Base-by-base conservation (phyloP, 2,113 vertebrate species). In the Myiagra hebetior region DNA sequence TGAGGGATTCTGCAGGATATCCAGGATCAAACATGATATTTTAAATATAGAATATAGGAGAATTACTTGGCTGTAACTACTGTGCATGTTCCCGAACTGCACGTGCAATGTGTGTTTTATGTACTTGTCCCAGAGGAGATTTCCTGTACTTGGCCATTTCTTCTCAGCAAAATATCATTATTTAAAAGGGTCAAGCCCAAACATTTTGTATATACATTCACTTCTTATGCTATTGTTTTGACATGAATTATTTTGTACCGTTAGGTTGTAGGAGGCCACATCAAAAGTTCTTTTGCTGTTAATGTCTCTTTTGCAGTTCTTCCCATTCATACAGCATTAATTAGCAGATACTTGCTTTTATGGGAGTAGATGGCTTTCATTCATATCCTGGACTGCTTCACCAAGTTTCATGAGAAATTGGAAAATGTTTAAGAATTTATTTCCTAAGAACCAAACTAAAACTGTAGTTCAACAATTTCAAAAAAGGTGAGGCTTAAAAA, bases 161-260 rank as follows among this genome's bases (percentile, higher is more conserved):
- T 95, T 91, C 67, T 80, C 47, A 65, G 55, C 52, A 92, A 91
- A 95, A 91, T 64, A 72, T n/a, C 91, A 31, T 85, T 93, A 93
- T 80, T 91, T 70, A 15, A 91, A 89, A 93, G 70, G 47, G 33
- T 73, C 65, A 83, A 89, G 15, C 26, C 42, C 76, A 90, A 93
- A 86, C 2, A 72, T 86, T 85, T 56, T 93, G 28, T 84, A 52
- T 87, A 75, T 87, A 91, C 21, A 84, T 41, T 50, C 30, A 80
- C 64, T 92, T 91, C 68, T 93, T 68, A 82, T 6, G 6, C 93
- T 91, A 91, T 90, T 96, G 87, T 97, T 96, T 94, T 77, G 30
- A 74, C 20, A 42, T 49, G 17, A 93, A 86, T 80, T 78, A 44
- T 74, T 95, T 90, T 96, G 12, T 88, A 50, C 56, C 44, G 4